These are phyloP conservation scores for Ophthalmolycus amberensis DNA, from an alignment of 2,113 vertebrate genomes.

Conservation along the genomic window DNA sequence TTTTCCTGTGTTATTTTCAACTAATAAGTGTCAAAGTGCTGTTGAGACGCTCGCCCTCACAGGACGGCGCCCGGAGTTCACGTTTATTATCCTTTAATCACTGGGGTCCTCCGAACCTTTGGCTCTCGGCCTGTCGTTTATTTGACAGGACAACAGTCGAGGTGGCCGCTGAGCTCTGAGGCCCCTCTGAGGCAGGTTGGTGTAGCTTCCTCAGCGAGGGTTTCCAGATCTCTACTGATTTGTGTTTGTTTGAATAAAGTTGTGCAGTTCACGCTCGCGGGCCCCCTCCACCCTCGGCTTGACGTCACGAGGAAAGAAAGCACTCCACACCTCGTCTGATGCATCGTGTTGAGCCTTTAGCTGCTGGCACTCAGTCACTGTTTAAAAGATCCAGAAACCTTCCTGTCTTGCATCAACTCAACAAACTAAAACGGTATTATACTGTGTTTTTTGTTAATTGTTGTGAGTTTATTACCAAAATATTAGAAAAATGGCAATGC, in stretches of 20 bases:
- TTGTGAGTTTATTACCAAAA: neutral
- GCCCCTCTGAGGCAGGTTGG: slow-evolving; percentile 15
- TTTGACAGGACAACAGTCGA: slow-evolving; percentile 55
- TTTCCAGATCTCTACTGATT: slow-evolving; percentile 54
- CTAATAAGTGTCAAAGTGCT: slow-evolving; percentile 50
- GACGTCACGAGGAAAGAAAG: slow-evolving; percentile 36
- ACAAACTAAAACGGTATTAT: neutral
- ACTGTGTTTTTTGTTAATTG: neutral
- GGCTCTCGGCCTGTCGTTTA: slow-evolving; percentile 39
- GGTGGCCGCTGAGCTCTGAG: neutral
- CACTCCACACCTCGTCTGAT: slow-evolving; percentile 22
- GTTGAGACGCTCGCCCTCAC: slow-evolving; percentile 24
- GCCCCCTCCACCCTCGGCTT: slow-evolving; percentile 1
- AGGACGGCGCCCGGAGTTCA: slow-evolving; percentile 42
- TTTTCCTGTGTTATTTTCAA: slow-evolving; percentile 29
- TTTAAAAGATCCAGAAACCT: slow-evolving; percentile 4
- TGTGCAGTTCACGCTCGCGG: slow-evolving; percentile 2
- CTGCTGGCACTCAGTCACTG: slow-evolving; percentile 5
- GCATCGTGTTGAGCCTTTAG: neutral
- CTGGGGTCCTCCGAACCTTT: slow-evolving; percentile 20
- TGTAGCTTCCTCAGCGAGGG: slow-evolving; percentile 25
- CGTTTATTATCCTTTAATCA: slow-evolving; percentile 74
- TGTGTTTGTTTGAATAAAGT: slow-evolving; percentile 65
- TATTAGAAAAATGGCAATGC: neutral
- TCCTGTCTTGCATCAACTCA: neutral